Percentiles rank a stretch among this genome's conserved stretches.
Evolutionary conservation across 2,797 vertebrate genomes (phyloP).

Genomic region (Morelia viridis): DNA sequence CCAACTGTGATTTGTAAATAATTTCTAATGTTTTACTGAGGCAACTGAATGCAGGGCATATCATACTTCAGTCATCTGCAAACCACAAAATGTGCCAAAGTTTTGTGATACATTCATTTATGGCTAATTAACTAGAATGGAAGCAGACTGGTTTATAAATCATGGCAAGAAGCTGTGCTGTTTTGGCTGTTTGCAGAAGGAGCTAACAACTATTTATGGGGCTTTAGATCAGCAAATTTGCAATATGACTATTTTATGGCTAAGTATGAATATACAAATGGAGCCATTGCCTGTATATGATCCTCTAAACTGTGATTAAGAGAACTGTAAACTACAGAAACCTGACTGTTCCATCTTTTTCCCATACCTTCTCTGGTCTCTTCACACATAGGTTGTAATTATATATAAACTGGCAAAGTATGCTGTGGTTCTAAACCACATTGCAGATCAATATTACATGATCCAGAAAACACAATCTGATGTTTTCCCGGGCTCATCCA

Average conservation of each 20-base stretch:
- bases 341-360: neutral
- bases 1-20: neutral
- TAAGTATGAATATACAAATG: neutral
- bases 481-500: neutral
- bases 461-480: neutral
- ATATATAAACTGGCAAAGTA: neutral
- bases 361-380: neutral
- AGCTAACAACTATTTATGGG: neutral
- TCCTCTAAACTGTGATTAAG: neutral
- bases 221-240: neutral
- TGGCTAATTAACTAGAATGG: neutral
- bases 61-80: neutral
- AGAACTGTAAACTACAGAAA: neutral
- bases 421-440: neutral
- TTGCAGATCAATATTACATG: neutral
- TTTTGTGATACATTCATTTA: neutral
- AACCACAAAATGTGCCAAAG: neutral
- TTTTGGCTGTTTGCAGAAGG: neutral
- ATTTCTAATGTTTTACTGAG: neutral
- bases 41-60: neutral
- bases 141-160: neutral
- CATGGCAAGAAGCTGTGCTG: neutral
- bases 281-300: neutral
- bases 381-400: neutral
- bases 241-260: neutral